phyloP scores from a whole-genome alignment of 2,113 vertebrate species.

The Proterorhinus semilunaris region DNA sequence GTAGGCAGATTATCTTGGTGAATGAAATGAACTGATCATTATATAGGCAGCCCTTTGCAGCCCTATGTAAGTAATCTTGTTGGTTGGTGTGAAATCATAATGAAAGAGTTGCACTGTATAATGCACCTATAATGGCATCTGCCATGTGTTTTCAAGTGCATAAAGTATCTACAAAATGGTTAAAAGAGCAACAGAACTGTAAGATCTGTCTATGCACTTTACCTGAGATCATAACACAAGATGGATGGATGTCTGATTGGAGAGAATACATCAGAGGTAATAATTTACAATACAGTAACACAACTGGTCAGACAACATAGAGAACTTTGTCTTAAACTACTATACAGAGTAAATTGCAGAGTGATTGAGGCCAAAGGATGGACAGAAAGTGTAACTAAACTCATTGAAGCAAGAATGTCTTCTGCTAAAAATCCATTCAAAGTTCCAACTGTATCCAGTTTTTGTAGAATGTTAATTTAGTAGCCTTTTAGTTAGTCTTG shows the following conservation, averaged over 20 bases:
- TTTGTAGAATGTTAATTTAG: no score
- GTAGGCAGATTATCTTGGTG: background rate
- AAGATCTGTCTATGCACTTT: conserved; percentile 38
- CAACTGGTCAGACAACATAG: conserved; percentile 26
- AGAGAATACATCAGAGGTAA: conserved; percentile 61
- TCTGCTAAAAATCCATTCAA: no score
- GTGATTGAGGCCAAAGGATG: background rate
- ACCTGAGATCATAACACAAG: conserved; percentile 81
- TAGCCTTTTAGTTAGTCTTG: background rate
- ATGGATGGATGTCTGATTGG: conserved; percentile 76
- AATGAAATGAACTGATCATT: background rate
- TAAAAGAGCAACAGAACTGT: conserved; percentile 14
- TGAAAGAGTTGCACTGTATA: background rate
- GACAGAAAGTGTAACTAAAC: no score
- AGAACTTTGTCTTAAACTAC: conserved; percentile 12
- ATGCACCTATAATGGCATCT: background rate
- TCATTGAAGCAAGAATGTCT: no score
- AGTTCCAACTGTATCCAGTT: background rate
- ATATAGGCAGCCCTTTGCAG: background rate
- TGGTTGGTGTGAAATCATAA: background rate
- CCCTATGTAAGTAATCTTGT: background rate
- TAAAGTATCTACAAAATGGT: background rate
- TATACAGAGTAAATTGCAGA: background rate
- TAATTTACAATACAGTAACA: conserved; percentile 44
- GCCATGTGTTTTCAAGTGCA: background rate